Base-by-base conservation (phyloP, 2,797 vertebrate species). In the Sebastes nivosus region DNA sequence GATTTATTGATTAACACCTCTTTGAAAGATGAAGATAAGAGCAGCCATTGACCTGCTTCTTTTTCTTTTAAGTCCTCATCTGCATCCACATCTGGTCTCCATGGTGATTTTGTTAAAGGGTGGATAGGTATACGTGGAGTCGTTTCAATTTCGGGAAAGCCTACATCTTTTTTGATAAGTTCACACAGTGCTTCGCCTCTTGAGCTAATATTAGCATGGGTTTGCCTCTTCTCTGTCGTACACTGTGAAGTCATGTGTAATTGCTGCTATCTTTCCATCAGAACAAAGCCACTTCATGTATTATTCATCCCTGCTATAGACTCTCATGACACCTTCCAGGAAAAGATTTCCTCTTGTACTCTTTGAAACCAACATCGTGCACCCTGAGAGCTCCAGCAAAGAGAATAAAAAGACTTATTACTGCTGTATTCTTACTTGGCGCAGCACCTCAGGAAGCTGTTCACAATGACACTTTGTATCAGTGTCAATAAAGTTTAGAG, bases 281-380 rank as follows among this genome's bases (percentile, higher is more conserved):
- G 42, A 85, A 83, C 80, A 86, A 67, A 83, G 72, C 24, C 27
- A 71, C 24, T 32, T 89, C 22, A 86, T 90, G 46, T 68, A 82
- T 86, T 85, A 93, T 89, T 88, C 80, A 90, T 87, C 16, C 32
- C 3, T 25, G 59, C 69, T 63, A 54, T 27, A 82, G 67, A 79
- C 58, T 84, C 76, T 80, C 24, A 58, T 77, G 71, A 76, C 73
- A 69, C 57, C n/a, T 29, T 67, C 34, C 29, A 6, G 24, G 55
- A 71, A 74, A 76, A 71, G 2, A 60, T 67, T 80, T 76, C 20
- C 25, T 68, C 7, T 32, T 65, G 5, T 75, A 36, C 8, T 55
- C 11, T 54, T 46, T 74, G n/a, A 75, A 83, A 68, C 22, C 24
- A 77, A 63, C 52, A 77, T 1, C 29, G 22, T 79, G 52, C 14